A percentile compares a stretch with the other conserved stretches of the same genome.
These are phyloP conservation scores for Rhyacophila brunnea DNA, from an alignment of 1,140 invertebrate species.

Conservation along the genomic window DNA sequence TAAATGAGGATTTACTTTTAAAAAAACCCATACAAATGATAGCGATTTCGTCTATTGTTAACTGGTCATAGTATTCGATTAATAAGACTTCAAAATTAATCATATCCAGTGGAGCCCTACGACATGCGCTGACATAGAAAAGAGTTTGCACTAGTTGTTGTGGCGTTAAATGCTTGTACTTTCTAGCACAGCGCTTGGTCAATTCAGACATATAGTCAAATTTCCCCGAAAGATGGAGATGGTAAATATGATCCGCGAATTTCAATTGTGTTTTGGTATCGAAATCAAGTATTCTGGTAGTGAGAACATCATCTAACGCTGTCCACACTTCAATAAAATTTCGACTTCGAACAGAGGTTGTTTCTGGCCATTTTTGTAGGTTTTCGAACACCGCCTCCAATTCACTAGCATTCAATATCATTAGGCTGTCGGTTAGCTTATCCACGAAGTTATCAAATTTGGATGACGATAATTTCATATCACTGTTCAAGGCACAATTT, in stretches of 20 bases:
- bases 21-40: slow-evolving; percentile 62
- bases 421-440: slow-evolving; percentile 42
- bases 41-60: slow-evolving; percentile 56
- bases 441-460: slow-evolving; percentile 47
- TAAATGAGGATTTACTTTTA: slow-evolving; percentile 58
- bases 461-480: slow-evolving; percentile 39
- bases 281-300: slow-evolving; percentile 45
- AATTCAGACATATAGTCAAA: slow-evolving; percentile 47
- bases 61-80: slow-evolving; percentile 44
- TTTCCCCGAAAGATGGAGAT: slow-evolving; percentile 42
- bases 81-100: slow-evolving; percentile 58
- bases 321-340: slow-evolving; percentile 56
- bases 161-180: slow-evolving; percentile 45
- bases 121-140: slow-evolving; percentile 54
- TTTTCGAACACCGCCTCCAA: slow-evolving; percentile 41
- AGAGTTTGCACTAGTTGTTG: slow-evolving; percentile 57
- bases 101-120: slow-evolving; percentile 47
- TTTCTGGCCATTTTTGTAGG: slow-evolving; percentile 42
- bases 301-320: slow-evolving; percentile 55
- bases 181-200: slow-evolving; percentile 49
- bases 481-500: slow-evolving; percentile 39
- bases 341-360: slow-evolving; percentile 36
- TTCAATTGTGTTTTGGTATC: slow-evolving; percentile 44
- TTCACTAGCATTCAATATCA: slow-evolving; percentile 47
- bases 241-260: slow-evolving; percentile 54